A percentile compares a stretch with the other conserved stretches of the same genome.
Conservation (phyloP, 2,888 invertebrate genomes). For the Drosophila flavopinicola region DNA sequence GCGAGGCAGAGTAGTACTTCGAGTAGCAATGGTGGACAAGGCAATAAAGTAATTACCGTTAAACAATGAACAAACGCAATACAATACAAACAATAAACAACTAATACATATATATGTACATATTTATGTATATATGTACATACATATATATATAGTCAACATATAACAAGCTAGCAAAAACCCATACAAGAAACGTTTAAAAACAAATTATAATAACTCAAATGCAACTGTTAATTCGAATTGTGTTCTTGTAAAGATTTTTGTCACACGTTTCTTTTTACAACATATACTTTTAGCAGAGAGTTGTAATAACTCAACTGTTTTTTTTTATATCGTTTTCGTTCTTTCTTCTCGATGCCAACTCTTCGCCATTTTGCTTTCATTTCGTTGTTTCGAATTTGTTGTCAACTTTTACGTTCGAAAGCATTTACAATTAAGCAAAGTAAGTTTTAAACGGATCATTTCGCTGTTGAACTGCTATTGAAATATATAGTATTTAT, state of each 20-base stretch:
- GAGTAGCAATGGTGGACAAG: slow-evolving; percentile 85
- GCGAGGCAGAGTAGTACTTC: slow-evolving; percentile 84
- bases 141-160: slow-evolving; percentile 6
- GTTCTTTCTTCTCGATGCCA: slow-evolving; percentile 59
- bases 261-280: slow-evolving; percentile 24
- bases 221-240: slow-evolving; percentile 11
- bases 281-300: slow-evolving; percentile 14
- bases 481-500: slow-evolving; percentile 4
- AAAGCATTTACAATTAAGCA: slow-evolving; percentile 78
- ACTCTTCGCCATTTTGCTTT: slow-evolving; percentile 65
- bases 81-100: slow-evolving; percentile 17
- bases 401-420: slow-evolving; percentile 61
- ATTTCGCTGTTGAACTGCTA: slow-evolving; percentile 59
- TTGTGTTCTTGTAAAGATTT: slow-evolving; percentile 41
- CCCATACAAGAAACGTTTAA: slow-evolving; percentile 34
- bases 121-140: slow-evolving; percentile 1
- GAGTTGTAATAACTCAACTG: slow-evolving; percentile 52
- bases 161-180: slow-evolving; percentile 27
- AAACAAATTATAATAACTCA: background rate
- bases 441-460: slow-evolving; percentile 62
- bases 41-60: slow-evolving; percentile 84
- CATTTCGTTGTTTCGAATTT: slow-evolving; percentile 54
- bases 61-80: slow-evolving; percentile 35
- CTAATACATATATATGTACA: slow-evolving; percentile 2
- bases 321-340: slow-evolving; percentile 35